Conservation (phyloP, 1,140 invertebrate species). For the Drosophila kanapiae region DNA sequence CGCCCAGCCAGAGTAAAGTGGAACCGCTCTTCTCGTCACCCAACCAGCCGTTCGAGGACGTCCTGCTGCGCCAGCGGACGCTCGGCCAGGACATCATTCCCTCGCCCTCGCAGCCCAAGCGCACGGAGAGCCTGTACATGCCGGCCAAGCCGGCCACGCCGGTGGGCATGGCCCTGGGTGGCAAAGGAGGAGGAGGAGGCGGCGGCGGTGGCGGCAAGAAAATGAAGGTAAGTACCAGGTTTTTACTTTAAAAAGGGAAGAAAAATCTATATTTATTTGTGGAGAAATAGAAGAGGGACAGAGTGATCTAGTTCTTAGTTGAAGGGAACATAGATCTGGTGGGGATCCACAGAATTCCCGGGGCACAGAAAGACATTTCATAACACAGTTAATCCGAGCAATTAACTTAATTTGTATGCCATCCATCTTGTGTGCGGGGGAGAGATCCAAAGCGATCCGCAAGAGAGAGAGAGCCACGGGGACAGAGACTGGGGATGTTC, state of each 20-base stretch:
- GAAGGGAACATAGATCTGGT: not conserved
- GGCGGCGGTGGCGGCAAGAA: slow-evolving; percentile 85
- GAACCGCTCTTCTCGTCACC: slow-evolving; percentile 70
- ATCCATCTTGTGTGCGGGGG: slow-evolving; percentile 37
- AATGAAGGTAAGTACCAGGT: slow-evolving; percentile 73
- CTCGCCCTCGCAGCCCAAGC: slow-evolving; percentile 93
- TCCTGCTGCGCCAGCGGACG: slow-evolving; percentile 91
- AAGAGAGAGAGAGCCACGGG: not conserved
- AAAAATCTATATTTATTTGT: not conserved
- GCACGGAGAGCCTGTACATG: slow-evolving; percentile 94
- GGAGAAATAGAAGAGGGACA: too few relatives aligned
- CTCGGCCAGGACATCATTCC: slow-evolving; percentile 95
- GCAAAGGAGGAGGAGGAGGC: slow-evolving; percentile 85
- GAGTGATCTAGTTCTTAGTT: not conserved
- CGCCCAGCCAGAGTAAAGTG: slow-evolving; percentile 58
- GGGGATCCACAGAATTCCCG: slow-evolving; percentile 32
- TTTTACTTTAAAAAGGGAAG: not conserved
- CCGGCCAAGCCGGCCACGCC: slow-evolving; percentile 86
- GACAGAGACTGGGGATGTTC: slow-evolving; percentile 24
- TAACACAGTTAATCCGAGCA: slow-evolving; percentile 77
- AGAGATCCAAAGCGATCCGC: slow-evolving; percentile 5
- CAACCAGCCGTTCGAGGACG: slow-evolving; percentile 91
- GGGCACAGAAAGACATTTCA: slow-evolving; percentile 60
- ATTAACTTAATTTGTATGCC: slow-evolving; percentile 71
- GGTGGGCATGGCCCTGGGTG: slow-evolving; percentile 85